phyloP scores from a whole-genome alignment of 2,113 vertebrate genomes.

The Scortum barcoo region DNA sequence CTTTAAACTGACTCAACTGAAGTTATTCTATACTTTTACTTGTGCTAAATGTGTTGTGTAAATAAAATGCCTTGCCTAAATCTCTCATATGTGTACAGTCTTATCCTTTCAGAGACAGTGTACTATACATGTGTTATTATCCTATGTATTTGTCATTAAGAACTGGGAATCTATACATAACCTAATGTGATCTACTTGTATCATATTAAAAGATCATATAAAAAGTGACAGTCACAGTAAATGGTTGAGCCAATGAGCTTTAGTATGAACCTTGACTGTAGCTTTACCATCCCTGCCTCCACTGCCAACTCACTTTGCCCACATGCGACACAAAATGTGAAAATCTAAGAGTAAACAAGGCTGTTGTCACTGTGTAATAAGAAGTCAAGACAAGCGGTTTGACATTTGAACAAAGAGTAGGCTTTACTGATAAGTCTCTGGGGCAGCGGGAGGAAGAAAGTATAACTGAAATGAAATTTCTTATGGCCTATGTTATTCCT shows the following conservation, averaged over 20 bases:
- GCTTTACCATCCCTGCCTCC: background rate
- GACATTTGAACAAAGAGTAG: slow-evolving; percentile 46
- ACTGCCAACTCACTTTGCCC: background rate
- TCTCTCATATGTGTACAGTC: background rate
- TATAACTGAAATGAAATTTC: slow-evolving; percentile 22
- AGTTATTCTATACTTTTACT: background rate
- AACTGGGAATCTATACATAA: background rate
- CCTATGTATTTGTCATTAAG: background rate
- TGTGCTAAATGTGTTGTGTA: too few relatives aligned
- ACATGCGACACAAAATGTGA: slow-evolving; percentile 22
- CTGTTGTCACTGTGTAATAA: slow-evolving; percentile 12
- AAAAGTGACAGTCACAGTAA: background rate
- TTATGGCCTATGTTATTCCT: background rate
- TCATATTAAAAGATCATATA: background rate
- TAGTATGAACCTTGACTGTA: background rate
- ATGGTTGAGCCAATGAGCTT: background rate
- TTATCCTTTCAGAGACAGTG: background rate
- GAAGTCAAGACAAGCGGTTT: slow-evolving; percentile 24
- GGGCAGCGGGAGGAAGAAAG: slow-evolving; percentile 4
- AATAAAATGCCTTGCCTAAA: background rate
- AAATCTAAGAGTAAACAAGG: background rate
- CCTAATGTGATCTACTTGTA: background rate
- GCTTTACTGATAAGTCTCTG: slow-evolving; percentile 48
- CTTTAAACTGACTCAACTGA: background rate
- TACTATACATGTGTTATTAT: background rate